Conservation (phyloP, 2,888 invertebrate species). For the Spodoptera littoralis region DNA sequence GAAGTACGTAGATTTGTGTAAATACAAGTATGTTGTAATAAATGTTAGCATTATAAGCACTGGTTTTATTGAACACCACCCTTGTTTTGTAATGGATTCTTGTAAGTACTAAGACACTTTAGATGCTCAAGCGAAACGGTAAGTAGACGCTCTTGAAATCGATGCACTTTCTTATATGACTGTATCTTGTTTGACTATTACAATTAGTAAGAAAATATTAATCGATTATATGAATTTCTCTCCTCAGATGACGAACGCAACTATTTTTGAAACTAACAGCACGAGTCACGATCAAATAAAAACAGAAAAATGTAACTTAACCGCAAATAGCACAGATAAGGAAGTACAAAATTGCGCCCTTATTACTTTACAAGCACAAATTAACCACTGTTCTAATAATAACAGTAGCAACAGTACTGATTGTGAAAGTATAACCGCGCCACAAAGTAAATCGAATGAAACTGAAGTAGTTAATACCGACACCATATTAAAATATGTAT, state of each 20-base stretch:
- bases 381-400: conserved; percentile 30
- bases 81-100: conserved; percentile 12
- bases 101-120: conserved; percentile 9
- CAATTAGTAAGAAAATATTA: neutral
- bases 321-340: conserved; percentile 23
- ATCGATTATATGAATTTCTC: conserved; percentile 12
- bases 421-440: conserved; percentile 6
- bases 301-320: conserved; percentile 37
- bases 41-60: conserved; percentile 48
- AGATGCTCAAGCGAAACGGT: conserved; percentile 6
- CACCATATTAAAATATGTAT: conserved; percentile 75
- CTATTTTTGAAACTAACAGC: conserved; percentile 55
- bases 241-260: conserved; percentile 77
- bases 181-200: neutral
- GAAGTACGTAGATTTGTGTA: conserved; percentile 59
- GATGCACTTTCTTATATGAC: too few species aligned
- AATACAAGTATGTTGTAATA: conserved; percentile 63
- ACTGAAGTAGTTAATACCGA: conserved; percentile 60
- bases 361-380: conserved; percentile 32
- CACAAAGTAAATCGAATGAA: conserved; percentile 33
- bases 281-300: conserved; percentile 32
- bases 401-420: conserved; percentile 15
- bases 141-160: conserved; percentile 25
- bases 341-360: conserved; percentile 30
- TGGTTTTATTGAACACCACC: conserved; percentile 55